Base-by-base conservation (phyloP, 2,888 invertebrate genomes). In the Scelioninae gen. 1 region DNA sequence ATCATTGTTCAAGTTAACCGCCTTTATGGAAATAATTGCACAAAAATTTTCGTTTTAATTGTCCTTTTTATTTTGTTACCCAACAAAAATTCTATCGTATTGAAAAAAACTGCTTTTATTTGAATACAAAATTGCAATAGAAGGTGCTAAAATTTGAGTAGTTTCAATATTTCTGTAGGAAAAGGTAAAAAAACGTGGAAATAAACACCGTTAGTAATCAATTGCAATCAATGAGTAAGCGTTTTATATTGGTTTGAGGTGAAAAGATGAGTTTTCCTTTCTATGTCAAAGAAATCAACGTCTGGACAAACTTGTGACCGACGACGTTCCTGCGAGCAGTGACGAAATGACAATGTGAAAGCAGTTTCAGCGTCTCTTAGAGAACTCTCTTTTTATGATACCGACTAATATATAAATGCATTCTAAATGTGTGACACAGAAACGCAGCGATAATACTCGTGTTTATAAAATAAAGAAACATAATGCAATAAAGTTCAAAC, bases 331-430 rank as follows among this genome's bases (percentile, higher is more conserved):
- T 84, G 86, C 84, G 85, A 80, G 79, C 77, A 82, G 84, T 88
- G 89, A 88, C 87, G 90, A 89, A 91, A 90, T 87, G 86, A 87
- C 87, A 85, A 89, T 87, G 91, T 90, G 91, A 91, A 91, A 91
- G 91, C 90, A 88, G 90, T 87, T 83, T 85, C 85, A 86, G 85
- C 86, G 85, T 85, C 82, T 80, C 69, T 72, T 45, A 80, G 68
- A 86, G 29, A 78, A 87, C 86, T 86, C 86, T 88, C 85, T 86
- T 86, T 85, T 82, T 81, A 58, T 32, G 55, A 55, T 60, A 80
- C 55, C n/a, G 9, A 47, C 53, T 66, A 43, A 16, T 34, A 51
- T 40, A 56, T 47, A 65, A 60, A 58, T 38, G 34, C 58, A 65
- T 31, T 23, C 34, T 38, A 56, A 56, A 56, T 38, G 13, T 40